Base-by-base conservation (phyloP, 1,140 invertebrate species). In the Macrobrachium nipponense region DNA sequence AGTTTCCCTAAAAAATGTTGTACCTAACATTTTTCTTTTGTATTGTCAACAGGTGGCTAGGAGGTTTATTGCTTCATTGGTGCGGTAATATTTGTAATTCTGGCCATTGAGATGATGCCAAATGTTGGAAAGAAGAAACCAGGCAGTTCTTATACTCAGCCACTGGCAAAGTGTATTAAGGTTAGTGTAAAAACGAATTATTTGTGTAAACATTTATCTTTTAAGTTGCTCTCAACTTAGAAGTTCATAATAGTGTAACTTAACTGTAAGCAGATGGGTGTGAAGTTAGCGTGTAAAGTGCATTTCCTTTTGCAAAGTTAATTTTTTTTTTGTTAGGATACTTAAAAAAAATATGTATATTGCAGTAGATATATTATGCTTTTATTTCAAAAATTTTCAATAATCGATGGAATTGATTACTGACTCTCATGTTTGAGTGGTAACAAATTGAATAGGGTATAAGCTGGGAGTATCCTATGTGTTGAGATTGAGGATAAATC, bases 11-110 rank as follows among this genome's bases (percentile, higher is more conserved):
- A 27, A 73, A n/a, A 76, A 15, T 76, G 15, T 27, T 11, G 18
- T 76, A 23, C 44, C n/a, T 27, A 23, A 11, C 18, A 11, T 75
- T 75, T 27, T 75, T 75, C 18, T 44, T 75, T 44, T 18, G 20
- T 64, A 6, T 59, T 43, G 44, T 20, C 95, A 94, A 75, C 92
- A 94, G 80, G 97, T 99, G 0, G 96, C 97, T 1, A 92, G 97
- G 18, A 93, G 98, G 90, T 99, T 99, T 91, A 95, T 99, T 6
- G 94, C 98, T 59, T 99, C 98, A 0, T 98, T 99, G 0, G 96
- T 96, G 0, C 93, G 98, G n/a, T n/a, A 60, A 97, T 99, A 87
- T 99, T 98, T 92, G 97, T 99, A 0, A 96, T 99, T 89, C 96
- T 99, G 82, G 97, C 96, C 89, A 95, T 98, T 78, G 98, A 99